Evolutionary conservation across 2,797 vertebrate genomes (phyloP).

Genomic region (Philypnodon macrostomus): DNA sequence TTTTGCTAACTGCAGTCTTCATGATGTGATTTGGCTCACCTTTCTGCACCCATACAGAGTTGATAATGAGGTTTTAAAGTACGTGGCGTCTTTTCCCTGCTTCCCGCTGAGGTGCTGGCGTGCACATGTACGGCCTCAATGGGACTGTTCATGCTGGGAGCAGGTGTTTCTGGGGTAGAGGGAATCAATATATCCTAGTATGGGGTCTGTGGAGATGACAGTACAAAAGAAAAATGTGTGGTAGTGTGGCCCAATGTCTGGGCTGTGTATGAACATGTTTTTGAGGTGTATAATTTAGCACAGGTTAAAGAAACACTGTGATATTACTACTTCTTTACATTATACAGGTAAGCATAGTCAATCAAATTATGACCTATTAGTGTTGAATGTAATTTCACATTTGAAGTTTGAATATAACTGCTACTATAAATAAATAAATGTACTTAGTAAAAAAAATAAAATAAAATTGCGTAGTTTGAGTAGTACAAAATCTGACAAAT

Average conservation of each 20-base stretch:
- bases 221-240: constrained; percentile 5
- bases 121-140: constrained; percentile 13
- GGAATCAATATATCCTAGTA: constrained; percentile 48
- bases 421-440: too few relatives aligned
- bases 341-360: too few relatives aligned
- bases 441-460: too few relatives aligned
- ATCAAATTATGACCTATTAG: too few relatives aligned
- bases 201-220: constrained; percentile 11
- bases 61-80: constrained; percentile 32
- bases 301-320: too few relatives aligned
- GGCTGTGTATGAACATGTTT: background rate
- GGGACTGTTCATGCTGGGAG: constrained; percentile 22
- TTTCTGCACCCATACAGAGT: constrained; percentile 13
- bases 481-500: too few relatives aligned
- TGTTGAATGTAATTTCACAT: too few relatives aligned
- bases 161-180: constrained; percentile 39
- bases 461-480: too few relatives aligned
- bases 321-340: background rate
- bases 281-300: too few relatives aligned
- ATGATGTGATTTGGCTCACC: background rate
- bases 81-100: constrained; percentile 6
- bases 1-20: constrained; percentile 13
- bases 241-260: background rate
- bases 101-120: background rate
- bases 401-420: too few relatives aligned